These are phyloP conservation scores for Habrosyne pyritoides DNA, from an alignment of 2,888 invertebrate species.

Conservation along the genomic window DNA sequence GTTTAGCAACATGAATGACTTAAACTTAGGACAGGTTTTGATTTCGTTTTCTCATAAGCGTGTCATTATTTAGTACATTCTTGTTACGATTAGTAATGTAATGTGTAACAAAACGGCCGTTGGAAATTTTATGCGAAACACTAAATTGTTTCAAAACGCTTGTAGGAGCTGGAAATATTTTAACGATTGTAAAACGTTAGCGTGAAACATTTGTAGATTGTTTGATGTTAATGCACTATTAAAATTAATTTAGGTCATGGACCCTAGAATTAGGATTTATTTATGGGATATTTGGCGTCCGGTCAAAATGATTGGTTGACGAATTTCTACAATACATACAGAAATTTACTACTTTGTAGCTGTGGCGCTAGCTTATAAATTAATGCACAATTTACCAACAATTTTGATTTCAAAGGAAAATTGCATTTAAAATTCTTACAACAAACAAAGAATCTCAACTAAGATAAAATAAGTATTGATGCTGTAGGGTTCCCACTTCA, in stretches of 20 bases:
- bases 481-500: too few species aligned
- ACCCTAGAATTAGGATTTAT: slow-evolving; percentile 15
- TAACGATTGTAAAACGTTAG: slow-evolving; percentile 16
- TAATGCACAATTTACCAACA: too few species aligned
- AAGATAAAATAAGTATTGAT: too few species aligned
- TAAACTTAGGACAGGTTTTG: not conserved
- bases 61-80: slow-evolving; percentile 7
- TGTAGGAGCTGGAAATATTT: not conserved
- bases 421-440: too few species aligned
- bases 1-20: slow-evolving; percentile 9
- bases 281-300: slow-evolving; percentile 2
- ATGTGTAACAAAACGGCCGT: slow-evolving; percentile 44
- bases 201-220: slow-evolving; percentile 8
- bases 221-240: slow-evolving; percentile 24
- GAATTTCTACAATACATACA: not conserved
- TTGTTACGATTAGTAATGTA: slow-evolving; percentile 25
- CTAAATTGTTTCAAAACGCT: slow-evolving; percentile 50
- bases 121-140: slow-evolving; percentile 41
- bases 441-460: too few species aligned
- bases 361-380: too few species aligned
- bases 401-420: too few species aligned
- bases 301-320: not conserved
- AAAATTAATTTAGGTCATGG: slow-evolving; percentile 31
- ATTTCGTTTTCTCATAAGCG: slow-evolving; percentile 5
- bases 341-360: not conserved